Conservation (phyloP, 2,888 invertebrate species). For the Merodon equestris region DNA sequence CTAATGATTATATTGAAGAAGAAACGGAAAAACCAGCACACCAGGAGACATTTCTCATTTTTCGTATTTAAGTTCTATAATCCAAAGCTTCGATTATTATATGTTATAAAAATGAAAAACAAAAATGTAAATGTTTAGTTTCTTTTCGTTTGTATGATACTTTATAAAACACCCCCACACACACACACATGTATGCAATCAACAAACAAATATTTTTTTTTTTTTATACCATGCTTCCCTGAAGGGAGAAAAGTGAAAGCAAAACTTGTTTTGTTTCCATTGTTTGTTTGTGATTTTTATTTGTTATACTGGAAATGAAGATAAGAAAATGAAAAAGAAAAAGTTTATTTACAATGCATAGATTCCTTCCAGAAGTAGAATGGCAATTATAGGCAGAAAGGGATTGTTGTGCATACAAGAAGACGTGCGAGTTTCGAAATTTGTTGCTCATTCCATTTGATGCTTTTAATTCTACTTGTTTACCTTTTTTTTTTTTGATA, state of each 20-base stretch:
- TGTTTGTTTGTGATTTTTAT: constrained; percentile 53
- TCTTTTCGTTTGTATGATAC: constrained; percentile 49
- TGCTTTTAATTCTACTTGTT: constrained; percentile 58
- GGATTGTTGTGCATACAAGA: constrained; percentile 4
- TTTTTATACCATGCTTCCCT: no score
- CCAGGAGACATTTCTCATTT: constrained; percentile 26
- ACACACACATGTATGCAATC: constrained; percentile 56
- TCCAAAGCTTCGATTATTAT: constrained; percentile 67
- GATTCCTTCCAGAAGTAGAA: constrained; percentile 44
- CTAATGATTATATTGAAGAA: constrained; percentile 35
- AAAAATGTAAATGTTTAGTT: constrained; percentile 26
- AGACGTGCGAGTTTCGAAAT: constrained; percentile 32
- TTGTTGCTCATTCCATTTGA: constrained; percentile 65
- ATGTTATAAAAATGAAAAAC: constrained; percentile 41
- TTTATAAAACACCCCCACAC: no score
- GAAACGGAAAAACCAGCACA: constrained; percentile 19
- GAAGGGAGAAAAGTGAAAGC: no score
- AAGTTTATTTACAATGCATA: constrained; percentile 61
- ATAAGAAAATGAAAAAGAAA: no score
- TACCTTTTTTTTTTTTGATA: constrained; percentile 27
- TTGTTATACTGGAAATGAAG: constrained; percentile 3
- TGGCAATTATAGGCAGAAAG: no score
- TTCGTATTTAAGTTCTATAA: constrained; percentile 34
- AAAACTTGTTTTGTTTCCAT: constrained; percentile 44
- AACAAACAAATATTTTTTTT: constrained; percentile 54